Evolutionary conservation across 1,140 invertebrate genomes (phyloP).

Genomic region (Parasteatoda tepidariorum): DNA sequence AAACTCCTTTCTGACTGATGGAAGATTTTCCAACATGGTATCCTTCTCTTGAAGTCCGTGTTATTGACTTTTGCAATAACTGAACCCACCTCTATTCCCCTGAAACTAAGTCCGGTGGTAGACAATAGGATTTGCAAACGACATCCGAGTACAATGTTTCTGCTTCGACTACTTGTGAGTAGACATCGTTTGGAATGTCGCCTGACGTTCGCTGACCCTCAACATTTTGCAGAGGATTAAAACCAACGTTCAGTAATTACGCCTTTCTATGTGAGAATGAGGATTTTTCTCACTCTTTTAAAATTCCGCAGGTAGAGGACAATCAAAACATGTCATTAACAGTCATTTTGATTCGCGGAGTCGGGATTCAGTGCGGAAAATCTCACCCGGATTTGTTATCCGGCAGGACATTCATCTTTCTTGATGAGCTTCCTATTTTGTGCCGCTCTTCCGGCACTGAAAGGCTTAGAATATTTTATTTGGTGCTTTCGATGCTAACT

Average conservation of each 20-base stretch:
- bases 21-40: slow-evolving; percentile 37
- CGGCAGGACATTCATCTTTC: neutral
- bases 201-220: slow-evolving; percentile 18
- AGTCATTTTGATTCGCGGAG: neutral
- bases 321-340: neutral
- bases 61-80: slow-evolving; percentile 46
- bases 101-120: slow-evolving; percentile 28
- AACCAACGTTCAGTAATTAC: slow-evolving; percentile 28
- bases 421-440: neutral
- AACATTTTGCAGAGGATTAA: neutral
- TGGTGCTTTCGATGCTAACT: too few species aligned
- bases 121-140: slow-evolving; percentile 50
- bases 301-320: slow-evolving; percentile 25
- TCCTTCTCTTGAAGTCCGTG: neutral
- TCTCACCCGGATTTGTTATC: neutral
- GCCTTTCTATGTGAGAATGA: neutral
- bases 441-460: too few species aligned
- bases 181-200: neutral
- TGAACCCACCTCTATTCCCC: slow-evolving; percentile 11
- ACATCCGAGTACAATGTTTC: slow-evolving; percentile 56
- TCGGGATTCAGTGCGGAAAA: too few species aligned
- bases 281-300: slow-evolving; percentile 14
- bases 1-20: slow-evolving; percentile 35
- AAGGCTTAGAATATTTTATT: too few species aligned
- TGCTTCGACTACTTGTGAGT: slow-evolving; percentile 47